Base-by-base conservation (phyloP, 2,797 vertebrate species). In the Xyrichtys novacula region DNA sequence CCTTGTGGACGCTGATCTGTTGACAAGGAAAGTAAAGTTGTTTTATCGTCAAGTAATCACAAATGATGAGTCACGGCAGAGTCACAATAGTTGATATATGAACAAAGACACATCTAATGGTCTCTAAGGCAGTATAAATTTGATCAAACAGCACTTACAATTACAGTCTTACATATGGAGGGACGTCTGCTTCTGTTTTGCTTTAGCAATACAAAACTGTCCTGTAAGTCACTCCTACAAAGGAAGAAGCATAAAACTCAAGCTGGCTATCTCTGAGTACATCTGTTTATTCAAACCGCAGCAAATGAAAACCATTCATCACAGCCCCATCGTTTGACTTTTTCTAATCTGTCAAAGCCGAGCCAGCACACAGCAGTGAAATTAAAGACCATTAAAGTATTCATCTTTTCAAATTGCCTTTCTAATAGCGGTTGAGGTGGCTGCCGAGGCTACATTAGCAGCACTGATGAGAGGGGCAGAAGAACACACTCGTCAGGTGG, bases 1-100 rank as follows among this genome's bases (percentile, higher is more conserved):
- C 78, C 93, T 93, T 87, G 91, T 93, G 93, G 93, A 84, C 34
- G 50, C 17, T 74, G 52, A 68, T 82, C 68, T 54, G 47, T 25
- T 76, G 66, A 74, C 48, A 69, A 42, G 52, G 60, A 71, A 36
- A 42, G n/a, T 28, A 65, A 50, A 60, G 57, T 17, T 38, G 39
- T 34, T 31, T 53, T 54, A 59, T 50, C 39, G 29, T 29, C 60
- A 74, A 23, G 26, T 42, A 16, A 52, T 60, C 32, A 61, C 26
- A 11, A 69, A 74, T 55, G 53, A 40, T 22, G 44, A 75, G 52
- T 82, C 82, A 77, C 34, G 44, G 64, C 4, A 32, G 15, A 55
- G 32, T 48, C 48, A 39, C 32, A 49, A 6, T 19, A 23, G 16
- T 25, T 50, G 34, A 77, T 69, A 47, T 7, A 57, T 34, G 39